Evolutionary conservation across 2,797 vertebrate species (phyloP).

Genomic region (Melanotaenia maccullochi): DNA sequence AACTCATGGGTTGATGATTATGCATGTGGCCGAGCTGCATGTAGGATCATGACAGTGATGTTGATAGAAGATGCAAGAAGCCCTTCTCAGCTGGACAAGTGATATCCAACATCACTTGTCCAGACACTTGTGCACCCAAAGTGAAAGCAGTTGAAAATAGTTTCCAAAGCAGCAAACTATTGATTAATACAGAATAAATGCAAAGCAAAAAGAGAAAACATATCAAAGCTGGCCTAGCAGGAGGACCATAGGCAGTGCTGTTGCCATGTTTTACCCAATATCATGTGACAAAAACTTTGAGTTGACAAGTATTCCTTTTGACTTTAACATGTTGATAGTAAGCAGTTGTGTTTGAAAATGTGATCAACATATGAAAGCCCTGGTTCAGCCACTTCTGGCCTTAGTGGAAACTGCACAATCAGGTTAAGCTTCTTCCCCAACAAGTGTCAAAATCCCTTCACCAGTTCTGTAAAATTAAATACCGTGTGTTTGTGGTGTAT

Average conservation of each 20-base stretch:
- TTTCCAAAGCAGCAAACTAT: not conserved
- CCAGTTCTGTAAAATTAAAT: conserved; percentile 58
- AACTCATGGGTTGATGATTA: not conserved
- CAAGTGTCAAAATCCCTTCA: conserved; percentile 30
- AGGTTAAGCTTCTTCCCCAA: conserved; percentile 39
- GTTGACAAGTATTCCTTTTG: not conserved
- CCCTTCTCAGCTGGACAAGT: not conserved
- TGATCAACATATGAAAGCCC: conserved; percentile 33
- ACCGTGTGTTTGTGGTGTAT: conserved; percentile 54
- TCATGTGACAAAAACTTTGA: not conserved
- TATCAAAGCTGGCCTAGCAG: not conserved
- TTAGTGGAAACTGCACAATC: conserved; percentile 45
- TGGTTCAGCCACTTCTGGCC: conserved; percentile 54
- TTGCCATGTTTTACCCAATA: conserved; percentile 2
- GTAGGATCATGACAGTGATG: not conserved
- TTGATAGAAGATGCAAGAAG: not conserved
- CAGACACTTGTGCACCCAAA: no score
- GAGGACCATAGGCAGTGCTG: conserved; percentile 10
- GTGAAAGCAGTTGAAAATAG: no score
- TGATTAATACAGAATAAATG: not conserved
- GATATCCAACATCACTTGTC: not conserved
- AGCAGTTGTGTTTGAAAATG: not conserved
- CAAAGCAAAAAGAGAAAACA: not conserved
- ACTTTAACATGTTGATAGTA: not conserved
- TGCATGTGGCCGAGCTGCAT: not conserved